Evolutionary conservation across 2,113 vertebrate genomes (phyloP).

Genomic region (Mesoclemmys tuberculata): DNA sequence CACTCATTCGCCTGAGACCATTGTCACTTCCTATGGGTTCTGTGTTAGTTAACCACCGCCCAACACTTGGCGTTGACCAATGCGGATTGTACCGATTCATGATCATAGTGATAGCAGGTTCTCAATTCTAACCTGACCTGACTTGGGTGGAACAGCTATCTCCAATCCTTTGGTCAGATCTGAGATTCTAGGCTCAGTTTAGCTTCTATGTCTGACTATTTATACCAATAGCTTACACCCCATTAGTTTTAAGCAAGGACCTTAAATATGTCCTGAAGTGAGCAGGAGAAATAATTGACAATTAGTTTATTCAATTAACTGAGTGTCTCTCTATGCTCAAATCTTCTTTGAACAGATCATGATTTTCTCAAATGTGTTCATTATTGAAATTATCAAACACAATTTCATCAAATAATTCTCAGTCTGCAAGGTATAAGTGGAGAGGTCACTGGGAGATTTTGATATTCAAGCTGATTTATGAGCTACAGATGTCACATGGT

Average conservation of each 20-base stretch:
- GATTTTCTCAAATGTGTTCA: neutral
- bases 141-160: neutral
- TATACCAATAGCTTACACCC: neutral
- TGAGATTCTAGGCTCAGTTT: neutral
- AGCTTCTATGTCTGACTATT: neutral
- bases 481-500: neutral
- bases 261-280: neutral
- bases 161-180: accelerated
- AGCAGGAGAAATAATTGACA: neutral
- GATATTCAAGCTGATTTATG: conserved; percentile 54
- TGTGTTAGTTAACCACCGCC: too few species aligned
- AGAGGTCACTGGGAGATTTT: conserved; percentile 46
- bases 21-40: too few species aligned
- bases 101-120: too few species aligned
- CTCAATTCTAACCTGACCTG: too few species aligned
- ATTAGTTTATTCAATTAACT: conserved; percentile 26
- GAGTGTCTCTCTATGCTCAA: neutral
- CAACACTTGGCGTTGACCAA: too few species aligned
- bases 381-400: neutral
- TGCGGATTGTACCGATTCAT: too few species aligned
- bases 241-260: neutral
- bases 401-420: conserved; percentile 62
- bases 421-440: conserved; percentile 21
- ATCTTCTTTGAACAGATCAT: conserved; percentile 39
- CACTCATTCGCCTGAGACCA: too few species aligned